A percentile compares a stretch with the other conserved stretches of the same genome.
Evolutionary conservation across 64 coral and sea anemone species (phyloP).

Genomic region (Montipora cactus): DNA sequence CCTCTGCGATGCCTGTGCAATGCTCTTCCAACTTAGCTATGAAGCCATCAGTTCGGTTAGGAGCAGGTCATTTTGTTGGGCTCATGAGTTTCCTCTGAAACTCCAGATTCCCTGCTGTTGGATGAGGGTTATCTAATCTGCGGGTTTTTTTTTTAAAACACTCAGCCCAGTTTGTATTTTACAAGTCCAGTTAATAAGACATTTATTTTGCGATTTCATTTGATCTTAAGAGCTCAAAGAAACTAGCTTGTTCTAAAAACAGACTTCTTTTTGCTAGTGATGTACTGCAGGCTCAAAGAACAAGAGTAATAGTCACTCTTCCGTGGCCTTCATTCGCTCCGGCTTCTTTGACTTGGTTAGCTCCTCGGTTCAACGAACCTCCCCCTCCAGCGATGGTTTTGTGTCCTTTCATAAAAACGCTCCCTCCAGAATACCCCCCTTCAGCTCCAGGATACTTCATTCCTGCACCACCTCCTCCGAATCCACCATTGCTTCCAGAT

Average conservation of each 20-base stretch:
- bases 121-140: no score
- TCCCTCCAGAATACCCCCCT: constrained; percentile 76
- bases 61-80: no score
- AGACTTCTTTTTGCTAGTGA: background rate
- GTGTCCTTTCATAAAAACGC: constrained; percentile 33
- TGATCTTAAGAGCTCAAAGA: background rate
- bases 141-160: no score
- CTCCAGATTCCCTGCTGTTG: no score
- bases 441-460: constrained; percentile 48
- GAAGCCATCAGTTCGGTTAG: no score
- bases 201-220: no score
- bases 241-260: background rate
- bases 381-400: constrained; percentile 69
- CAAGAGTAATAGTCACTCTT: constrained; percentile 36
- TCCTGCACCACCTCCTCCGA: constrained; percentile 74
- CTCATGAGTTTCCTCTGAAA: no score
- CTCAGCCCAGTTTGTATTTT: no score
- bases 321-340: constrained; percentile 10
- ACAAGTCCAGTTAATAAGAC: no score
- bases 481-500: constrained; percentile 48
- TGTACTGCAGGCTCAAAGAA: background rate
- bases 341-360: background rate
- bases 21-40: no score
- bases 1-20: no score
- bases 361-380: constrained; percentile 62